These are phyloP conservation scores for Charaxes varanes DNA, from an alignment of 1,140 invertebrate species.

Conservation along the genomic window DNA sequence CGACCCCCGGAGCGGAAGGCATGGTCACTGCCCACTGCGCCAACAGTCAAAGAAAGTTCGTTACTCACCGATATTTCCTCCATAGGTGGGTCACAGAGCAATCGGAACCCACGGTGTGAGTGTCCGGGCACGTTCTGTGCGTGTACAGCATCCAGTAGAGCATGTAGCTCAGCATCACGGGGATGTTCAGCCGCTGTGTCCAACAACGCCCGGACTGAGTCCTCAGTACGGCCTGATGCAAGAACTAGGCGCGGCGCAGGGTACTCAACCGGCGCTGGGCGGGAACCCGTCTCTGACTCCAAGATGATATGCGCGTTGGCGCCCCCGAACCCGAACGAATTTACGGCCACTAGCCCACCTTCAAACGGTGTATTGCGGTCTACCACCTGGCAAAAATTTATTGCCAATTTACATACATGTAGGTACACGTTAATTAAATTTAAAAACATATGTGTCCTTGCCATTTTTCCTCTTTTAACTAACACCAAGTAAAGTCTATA, in stretches of 20 bases:
- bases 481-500: no score
- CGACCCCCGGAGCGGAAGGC: no score
- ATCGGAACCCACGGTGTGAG: conserved; percentile 83
- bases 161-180: conserved; percentile 84
- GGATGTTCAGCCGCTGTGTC: conserved; percentile 76
- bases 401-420: no score
- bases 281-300: conserved; percentile 75
- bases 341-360: conserved; percentile 90
- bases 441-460: no score
- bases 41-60: no score
- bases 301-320: conserved; percentile 95
- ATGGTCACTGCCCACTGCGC: no score
- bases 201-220: conserved; percentile 83
- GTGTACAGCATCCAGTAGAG: conserved; percentile 85
- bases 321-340: conserved; percentile 98
- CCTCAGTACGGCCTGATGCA: conserved; percentile 89
- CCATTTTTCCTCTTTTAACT: no score
- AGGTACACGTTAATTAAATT: no score
- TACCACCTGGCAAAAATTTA: conserved; percentile 88
- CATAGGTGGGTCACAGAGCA: conserved; percentile 76
- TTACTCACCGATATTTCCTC: conserved; percentile 62
- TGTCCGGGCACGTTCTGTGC: conserved; percentile 81
- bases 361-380: conserved; percentile 86
- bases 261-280: conserved; percentile 45
- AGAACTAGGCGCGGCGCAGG: conserved; percentile 82